A percentile compares a stretch with the other conserved stretches of the same genome.
Conservation (phyloP, 2,113 vertebrate species). For the Pelodiscus sinensis region DNA sequence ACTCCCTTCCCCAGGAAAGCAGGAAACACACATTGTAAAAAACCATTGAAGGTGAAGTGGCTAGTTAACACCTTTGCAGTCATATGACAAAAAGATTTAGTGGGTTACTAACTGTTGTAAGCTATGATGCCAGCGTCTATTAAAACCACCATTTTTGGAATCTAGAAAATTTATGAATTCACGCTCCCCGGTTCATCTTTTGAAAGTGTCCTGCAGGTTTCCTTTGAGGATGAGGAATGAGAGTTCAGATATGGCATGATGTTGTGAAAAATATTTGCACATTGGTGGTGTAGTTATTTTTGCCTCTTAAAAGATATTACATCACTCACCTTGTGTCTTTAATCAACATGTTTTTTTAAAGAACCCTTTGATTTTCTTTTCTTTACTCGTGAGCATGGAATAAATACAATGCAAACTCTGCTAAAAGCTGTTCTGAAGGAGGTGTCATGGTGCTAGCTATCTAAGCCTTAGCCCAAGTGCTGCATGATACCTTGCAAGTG, state of each 20-base stretch:
- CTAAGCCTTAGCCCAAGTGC: neutral
- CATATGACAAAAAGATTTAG: no score
- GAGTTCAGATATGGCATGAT: neutral
- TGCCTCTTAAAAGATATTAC: neutral
- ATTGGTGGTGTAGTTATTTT: neutral
- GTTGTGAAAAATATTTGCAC: neutral
- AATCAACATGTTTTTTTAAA: neutral
- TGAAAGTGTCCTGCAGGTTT: neutral
- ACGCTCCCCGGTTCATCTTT: no score
- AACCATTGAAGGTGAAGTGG: neutral
- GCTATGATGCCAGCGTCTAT: no score
- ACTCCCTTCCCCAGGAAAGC: no score
- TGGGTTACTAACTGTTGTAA: no score
- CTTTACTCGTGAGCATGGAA: neutral
- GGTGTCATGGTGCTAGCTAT: neutral
- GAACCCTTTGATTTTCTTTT: neutral
- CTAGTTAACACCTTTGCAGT: no score
- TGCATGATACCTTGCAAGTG: neutral
- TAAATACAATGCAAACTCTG: neutral
- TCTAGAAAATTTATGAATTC: no score
- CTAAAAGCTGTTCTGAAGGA: neutral
- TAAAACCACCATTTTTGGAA: no score
- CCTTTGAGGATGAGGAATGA: neutral
- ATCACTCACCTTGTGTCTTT: neutral
- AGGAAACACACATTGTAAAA: neutral